Base-by-base conservation (phyloP, 2,113 vertebrate genomes). In the Cyanocitta stelleri region DNA sequence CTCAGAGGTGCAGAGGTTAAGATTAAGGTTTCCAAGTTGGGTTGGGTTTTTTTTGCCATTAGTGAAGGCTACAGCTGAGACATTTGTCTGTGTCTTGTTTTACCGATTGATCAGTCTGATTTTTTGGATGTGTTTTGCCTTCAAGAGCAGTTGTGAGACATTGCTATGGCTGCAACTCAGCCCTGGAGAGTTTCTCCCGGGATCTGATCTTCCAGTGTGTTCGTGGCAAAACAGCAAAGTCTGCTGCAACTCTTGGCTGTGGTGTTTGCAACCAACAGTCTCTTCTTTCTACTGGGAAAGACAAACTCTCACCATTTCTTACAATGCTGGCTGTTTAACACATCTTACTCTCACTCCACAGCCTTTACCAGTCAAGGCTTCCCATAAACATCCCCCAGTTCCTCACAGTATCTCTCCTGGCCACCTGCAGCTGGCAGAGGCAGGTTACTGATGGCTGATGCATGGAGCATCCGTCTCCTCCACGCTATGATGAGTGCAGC, bases 281-380 rank as follows among this genome's bases (percentile, higher is more conserved):
- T 68, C 32, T 44, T 48, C 37, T 68, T 85, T 71, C 17, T 12
- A 1, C 23, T 49, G 41, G n/a, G 10, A 59, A 32, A 73, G 66
- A 52, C 7, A 51, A 55, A 71, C 83, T 91, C 49, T 74, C 1
- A 0, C 27, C 0, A 3, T 48, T 75, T 67, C 52, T 54, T 78
- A 26, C 17, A 32, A 0, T 10, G 1, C 0, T 19, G 59, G 20
- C 44, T 82, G 15, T 80, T 90, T 66, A 66, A 83, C 23, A 4
- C 8, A 5, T 51, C 30, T 66, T 80, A 41, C 59, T 64, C 52
- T 88, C 0, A 0, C 43, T 48, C 17, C 0, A 1, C 68, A 78
- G 63, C 43, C 56, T 78, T 92, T 59, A 35, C 55, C 66, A 55
- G 59, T 30, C 59, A 7, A 43, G 19, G 44, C 33, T 92, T 76